Base-by-base conservation (phyloP, 2,797 vertebrate genomes). In the Lacerta agilis region DNA sequence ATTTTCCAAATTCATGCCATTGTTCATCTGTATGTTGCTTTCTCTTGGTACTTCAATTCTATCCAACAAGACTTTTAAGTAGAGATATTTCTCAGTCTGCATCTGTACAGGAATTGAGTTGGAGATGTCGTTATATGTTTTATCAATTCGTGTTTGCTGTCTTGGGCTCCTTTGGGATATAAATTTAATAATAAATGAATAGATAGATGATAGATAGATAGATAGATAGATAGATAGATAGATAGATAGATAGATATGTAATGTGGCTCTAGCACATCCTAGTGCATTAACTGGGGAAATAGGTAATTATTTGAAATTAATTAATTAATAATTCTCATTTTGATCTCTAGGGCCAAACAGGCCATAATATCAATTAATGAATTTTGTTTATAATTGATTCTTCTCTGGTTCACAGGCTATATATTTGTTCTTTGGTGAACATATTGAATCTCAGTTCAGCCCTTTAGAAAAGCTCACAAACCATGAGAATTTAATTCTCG, bases 251-350 rank as follows among this genome's bases (percentile, higher is more conserved):
- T 55, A 55, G 15, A 55, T 15, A 55, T 15, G 49, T 15, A 55
- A 87, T 58, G 41, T 41, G 27, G n/a, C 33, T 41, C 67, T 72
- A 13, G 49, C 0, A 2, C 45, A 83, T 80, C 90, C 87, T 88
- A 85, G 83, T 80, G 66, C 87, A 78, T 15, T 61, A 85, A 92
- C 86, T 77, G 82, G 4, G 33, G 67, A 93, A 71, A 55, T 36
- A 80, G 92, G 80, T 33, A 79, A 90, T 90, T 91, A 91, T 75
- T 72, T 90, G 88, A 91, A 95, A 94, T 79, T 82, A 85, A 18
- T 58, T 8, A 38, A 90, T 90, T 88, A 90, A 33, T 64, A 82
- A 64, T 88, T 86, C 67, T 86, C 64, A 81, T 90, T 85, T 78
- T 86, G 36, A 66, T 94, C 92, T 88, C 27, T 38, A 93, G 86